phyloP scores from a whole-genome alignment of 1,140 invertebrate genomes.

The Nephila pilipes region DNA sequence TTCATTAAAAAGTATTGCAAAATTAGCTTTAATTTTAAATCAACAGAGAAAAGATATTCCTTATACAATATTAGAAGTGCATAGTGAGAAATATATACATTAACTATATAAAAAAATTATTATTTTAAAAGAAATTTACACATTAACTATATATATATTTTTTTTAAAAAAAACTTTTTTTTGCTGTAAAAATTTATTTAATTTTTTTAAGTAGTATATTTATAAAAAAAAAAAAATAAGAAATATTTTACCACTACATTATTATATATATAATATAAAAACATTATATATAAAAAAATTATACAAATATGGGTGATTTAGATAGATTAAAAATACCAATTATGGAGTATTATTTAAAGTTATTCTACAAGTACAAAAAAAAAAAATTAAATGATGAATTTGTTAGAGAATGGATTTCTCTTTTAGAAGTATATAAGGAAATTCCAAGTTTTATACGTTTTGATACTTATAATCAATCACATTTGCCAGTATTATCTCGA shows the following conservation, averaged over 20 bases:
- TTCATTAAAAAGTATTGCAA: neutral
- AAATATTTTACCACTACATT: too few species aligned
- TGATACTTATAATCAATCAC: neutral
- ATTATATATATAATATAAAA: too few species aligned
- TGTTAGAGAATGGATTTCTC: neutral
- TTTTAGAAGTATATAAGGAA: neutral
- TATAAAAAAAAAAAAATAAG: too few species aligned
- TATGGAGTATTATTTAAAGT: constrained; percentile 19
- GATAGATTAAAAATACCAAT: neutral
- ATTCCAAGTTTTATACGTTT: constrained; percentile 11
- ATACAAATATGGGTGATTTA: neutral
- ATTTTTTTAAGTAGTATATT: too few species aligned
- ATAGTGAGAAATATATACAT: constrained; percentile 13
- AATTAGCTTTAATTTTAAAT: constrained; percentile 35
- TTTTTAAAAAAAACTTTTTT: too few species aligned
- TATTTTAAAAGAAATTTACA: too few species aligned
- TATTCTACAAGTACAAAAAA: neutral
- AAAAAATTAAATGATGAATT: neutral
- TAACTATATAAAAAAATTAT: neutral
- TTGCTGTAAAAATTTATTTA: too few species aligned
- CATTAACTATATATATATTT: too few species aligned
- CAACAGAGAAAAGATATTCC: constrained; percentile 10
- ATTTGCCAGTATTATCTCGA: neutral
- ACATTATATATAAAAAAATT: neutral
- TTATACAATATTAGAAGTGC: constrained; percentile 21